A percentile compares a stretch with the other conserved stretches of the same genome.
Conservation (phyloP, 1,140 invertebrate species). For the Cheumatopsyche charites region DNA sequence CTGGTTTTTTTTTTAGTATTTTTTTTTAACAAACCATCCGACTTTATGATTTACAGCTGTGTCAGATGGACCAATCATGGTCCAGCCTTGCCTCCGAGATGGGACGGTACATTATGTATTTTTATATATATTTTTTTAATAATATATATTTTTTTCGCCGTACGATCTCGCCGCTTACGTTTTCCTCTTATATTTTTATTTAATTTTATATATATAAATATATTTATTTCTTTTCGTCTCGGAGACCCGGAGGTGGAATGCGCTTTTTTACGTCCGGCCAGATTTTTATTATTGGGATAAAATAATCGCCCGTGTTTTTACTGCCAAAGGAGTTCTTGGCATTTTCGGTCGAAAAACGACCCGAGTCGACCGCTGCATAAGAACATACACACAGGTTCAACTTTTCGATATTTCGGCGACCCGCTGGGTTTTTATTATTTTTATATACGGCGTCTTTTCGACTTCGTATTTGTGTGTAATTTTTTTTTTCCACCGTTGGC, state of each 20-base stretch:
- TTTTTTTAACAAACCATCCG: slow-evolving; percentile 23
- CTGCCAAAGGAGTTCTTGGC: slow-evolving; percentile 42
- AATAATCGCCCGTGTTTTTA: slow-evolving; percentile 45
- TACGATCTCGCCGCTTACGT: background rate
- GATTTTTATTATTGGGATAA: slow-evolving; percentile 48
- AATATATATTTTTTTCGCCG: background rate
- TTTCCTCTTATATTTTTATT: slow-evolving; percentile 16
- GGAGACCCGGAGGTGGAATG: slow-evolving; percentile 44
- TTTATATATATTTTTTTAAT: slow-evolving; percentile 32
- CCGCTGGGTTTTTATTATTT: slow-evolving; percentile 45
- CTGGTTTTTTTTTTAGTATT: slow-evolving; percentile 41
- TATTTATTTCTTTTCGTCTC: slow-evolving; percentile 33
- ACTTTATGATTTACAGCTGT: slow-evolving; percentile 48
- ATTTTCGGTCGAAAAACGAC: slow-evolving; percentile 37
- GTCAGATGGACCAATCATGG: slow-evolving; percentile 43
- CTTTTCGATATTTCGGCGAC: slow-evolving; percentile 41
- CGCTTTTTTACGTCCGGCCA: slow-evolving; percentile 47
- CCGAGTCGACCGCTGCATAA: background rate
- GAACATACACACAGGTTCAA: background rate
- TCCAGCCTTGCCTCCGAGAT: slow-evolving; percentile 43
- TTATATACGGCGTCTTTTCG: background rate
- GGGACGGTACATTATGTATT: slow-evolving; percentile 44
- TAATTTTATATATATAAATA: slow-evolving; percentile 26
- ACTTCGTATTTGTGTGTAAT: background rate
- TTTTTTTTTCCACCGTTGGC: background rate